Conservation (phyloP, 1,140 invertebrate genomes). For the Drosophila ohnishii region DNA sequence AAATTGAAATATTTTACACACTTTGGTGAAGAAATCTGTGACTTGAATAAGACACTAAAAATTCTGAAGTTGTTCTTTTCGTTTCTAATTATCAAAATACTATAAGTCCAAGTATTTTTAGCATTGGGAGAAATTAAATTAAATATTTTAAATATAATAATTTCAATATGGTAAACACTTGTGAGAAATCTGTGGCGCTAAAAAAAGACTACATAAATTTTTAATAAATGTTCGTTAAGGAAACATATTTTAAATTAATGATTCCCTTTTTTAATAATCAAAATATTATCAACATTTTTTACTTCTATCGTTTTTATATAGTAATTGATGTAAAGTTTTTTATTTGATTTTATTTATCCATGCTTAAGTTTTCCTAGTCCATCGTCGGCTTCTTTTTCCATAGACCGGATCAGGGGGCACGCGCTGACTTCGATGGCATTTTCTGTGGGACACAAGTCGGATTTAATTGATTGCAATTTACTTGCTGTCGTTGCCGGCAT, state of each 20-base stretch:
- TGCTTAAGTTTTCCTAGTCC: neutral
- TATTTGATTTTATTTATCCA: neutral
- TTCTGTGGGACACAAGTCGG: slow-evolving; percentile 22
- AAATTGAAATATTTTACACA: too few species aligned
- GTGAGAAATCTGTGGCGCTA: neutral
- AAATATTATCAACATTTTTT: neutral
- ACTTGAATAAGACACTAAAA: too few species aligned
- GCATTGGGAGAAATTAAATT: too few species aligned
- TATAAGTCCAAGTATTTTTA: neutral
- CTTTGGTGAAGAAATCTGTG: too few species aligned
- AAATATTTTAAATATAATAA: neutral
- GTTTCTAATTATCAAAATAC: too few species aligned
- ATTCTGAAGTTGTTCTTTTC: too few species aligned
- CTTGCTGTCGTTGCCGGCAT: slow-evolving; percentile 38
- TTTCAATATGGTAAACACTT: neutral
- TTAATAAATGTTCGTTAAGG: neutral
- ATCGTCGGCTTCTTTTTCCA: slow-evolving; percentile 31
- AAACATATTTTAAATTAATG: neutral
- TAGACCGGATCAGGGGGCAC: slow-evolving; percentile 52
- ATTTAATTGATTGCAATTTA: slow-evolving; percentile 76
- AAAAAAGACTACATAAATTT: too few species aligned
- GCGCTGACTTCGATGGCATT: slow-evolving; percentile 21
- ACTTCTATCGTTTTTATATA: neutral
- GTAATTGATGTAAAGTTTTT: neutral
- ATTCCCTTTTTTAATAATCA: too few species aligned